phyloP scores from a whole-genome alignment of 2,113 vertebrate species.

The Gallinago jamesoni region DNA sequence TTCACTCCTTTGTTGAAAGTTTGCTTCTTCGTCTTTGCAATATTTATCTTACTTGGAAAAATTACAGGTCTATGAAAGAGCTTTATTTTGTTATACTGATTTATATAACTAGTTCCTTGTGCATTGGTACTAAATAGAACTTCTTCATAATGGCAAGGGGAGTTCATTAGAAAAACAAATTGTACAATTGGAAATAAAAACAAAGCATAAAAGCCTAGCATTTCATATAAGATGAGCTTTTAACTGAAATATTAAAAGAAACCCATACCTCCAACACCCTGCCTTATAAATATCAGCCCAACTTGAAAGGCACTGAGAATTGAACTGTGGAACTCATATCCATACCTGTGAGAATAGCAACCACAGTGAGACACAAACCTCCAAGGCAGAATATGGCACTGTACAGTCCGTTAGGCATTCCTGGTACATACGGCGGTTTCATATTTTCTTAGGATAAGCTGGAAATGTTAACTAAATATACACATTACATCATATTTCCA shows the following conservation, averaged over 20 bases:
- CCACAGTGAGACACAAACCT: not conserved
- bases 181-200: not conserved
- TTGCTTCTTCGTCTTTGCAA: not conserved
- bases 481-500: not conserved
- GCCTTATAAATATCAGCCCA: not conserved
- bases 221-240: not conserved
- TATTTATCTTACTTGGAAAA: conserved; percentile 31
- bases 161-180: not conserved
- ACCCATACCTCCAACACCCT: not conserved
- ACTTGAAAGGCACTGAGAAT: conserved; percentile 40
- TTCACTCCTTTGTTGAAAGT: not conserved
- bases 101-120: not conserved
- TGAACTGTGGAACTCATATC: conserved; percentile 13
- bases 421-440: not conserved
- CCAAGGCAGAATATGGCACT: conserved; percentile 32
- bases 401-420: conserved; percentile 27
- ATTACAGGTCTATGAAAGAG: not conserved
- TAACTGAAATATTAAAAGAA: not conserved
- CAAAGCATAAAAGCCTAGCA: not conserved
- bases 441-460: conserved; percentile 4
- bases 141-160: not conserved
- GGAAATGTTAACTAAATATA: conserved; percentile 32
- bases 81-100: not conserved
- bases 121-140: not conserved
- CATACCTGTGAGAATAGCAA: not conserved